Evolutionary conservation across 1,140 invertebrate species (phyloP).

Genomic region (Pararge aegeria): DNA sequence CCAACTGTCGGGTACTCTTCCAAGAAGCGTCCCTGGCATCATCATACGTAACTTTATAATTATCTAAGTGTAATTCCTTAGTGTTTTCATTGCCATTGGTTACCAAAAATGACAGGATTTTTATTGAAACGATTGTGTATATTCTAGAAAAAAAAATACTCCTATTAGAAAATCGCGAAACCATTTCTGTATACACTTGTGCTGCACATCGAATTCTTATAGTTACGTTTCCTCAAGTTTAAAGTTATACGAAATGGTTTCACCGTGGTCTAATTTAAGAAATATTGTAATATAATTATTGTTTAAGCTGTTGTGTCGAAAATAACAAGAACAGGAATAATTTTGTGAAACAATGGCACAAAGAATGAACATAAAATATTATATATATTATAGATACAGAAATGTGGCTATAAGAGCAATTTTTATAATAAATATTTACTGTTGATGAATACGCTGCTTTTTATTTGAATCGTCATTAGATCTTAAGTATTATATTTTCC

Average conservation of each 20-base stretch:
- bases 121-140: conserved; percentile 75
- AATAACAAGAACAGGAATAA: conserved; percentile 80
- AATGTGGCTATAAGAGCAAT: conserved; percentile 79
- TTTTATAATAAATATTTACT: conserved; percentile 80
- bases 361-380: conserved; percentile 78
- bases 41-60: conserved; percentile 74
- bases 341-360: conserved; percentile 79
- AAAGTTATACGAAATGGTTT: conserved; percentile 62
- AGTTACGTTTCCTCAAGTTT: conserved; percentile 66
- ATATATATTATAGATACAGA: conserved; percentile 79
- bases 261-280: conserved; percentile 60
- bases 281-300: conserved; percentile 78
- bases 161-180: conserved; percentile 58
- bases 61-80: conserved; percentile 66
- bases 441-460: conserved; percentile 57
- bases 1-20: conserved; percentile 38
- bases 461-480: conserved; percentile 15
- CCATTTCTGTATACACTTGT: conserved; percentile 54
- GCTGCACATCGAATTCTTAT: conserved; percentile 76
- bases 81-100: conserved; percentile 76
- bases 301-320: conserved; percentile 78
- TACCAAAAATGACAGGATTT: conserved; percentile 79
- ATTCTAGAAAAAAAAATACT: conserved; percentile 73
- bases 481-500: not conserved
- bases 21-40: conserved; percentile 54